A percentile compares a stretch with the other conserved stretches of the same genome.
Conservation (phyloP, 2,888 invertebrate species). For the Lepas anatifera region DNA sequence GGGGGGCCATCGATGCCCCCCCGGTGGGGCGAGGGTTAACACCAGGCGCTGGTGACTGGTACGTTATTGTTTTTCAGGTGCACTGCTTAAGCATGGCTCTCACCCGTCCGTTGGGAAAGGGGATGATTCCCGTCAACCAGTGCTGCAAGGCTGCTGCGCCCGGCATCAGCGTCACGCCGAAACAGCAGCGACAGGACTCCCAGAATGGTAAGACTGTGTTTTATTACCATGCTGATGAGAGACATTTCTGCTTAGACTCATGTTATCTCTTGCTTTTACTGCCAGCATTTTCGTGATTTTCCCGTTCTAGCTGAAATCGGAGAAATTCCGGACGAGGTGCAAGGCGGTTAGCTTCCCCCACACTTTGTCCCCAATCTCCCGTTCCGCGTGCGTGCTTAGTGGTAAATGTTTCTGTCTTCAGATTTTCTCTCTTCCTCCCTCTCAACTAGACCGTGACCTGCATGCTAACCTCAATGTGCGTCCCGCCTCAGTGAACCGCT, state of each 20-base stretch:
- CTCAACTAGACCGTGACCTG: not conserved
- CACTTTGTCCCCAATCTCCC: too few species aligned
- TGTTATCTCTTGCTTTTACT: not conserved
- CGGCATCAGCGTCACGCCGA: not conserved
- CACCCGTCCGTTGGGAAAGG: not conserved
- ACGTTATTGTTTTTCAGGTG: not conserved
- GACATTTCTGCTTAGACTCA: not conserved
- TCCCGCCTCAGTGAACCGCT: not conserved
- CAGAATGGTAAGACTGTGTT: not conserved
- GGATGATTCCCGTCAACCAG: not conserved
- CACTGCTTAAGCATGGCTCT: not conserved
- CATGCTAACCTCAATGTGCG: not conserved
- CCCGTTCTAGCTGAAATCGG: not conserved
- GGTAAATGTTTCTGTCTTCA: not conserved
- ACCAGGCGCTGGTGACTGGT: too few species aligned
- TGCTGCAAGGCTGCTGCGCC: not conserved
- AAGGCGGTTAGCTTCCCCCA: too few species aligned
- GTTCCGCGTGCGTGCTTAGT: too few species aligned
- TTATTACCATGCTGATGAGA: not conserved
- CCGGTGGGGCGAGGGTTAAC: too few species aligned
- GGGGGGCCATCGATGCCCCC: too few species aligned
- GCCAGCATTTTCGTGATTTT: not conserved
- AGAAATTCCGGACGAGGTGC: not conserved
- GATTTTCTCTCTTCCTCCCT: not conserved
- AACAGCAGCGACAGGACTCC: not conserved